phyloP scores from a whole-genome alignment of 2,797 vertebrate genomes.

The Pipistrellus kuhlii region DNA sequence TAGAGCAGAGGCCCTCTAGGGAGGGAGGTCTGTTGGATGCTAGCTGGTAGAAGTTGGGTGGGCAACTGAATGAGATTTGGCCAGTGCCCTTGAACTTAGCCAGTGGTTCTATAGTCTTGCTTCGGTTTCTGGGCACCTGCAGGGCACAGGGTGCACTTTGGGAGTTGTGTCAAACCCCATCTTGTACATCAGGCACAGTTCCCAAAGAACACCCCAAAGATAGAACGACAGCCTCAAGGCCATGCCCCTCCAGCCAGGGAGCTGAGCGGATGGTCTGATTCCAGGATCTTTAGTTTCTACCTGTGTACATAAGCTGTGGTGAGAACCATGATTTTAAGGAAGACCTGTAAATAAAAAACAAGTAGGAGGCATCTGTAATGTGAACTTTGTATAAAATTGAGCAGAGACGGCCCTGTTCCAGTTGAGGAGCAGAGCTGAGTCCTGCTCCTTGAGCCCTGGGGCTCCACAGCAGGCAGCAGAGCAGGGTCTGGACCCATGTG shows the following conservation, averaged over 20 bases:
- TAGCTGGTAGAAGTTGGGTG: not conserved
- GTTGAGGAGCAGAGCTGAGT: not conserved
- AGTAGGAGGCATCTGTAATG: rapidly evolving
- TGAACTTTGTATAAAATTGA: not conserved
- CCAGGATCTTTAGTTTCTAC: not conserved
- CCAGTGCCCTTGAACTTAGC: not conserved
- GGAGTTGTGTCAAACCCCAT: too few species aligned
- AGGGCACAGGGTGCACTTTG: not conserved
- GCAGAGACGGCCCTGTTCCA: not conserved
- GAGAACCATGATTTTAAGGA: rapidly evolving
- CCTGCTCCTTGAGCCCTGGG: not conserved
- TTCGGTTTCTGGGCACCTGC: not conserved
- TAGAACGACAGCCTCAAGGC: too few species aligned
- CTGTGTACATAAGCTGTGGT: not conserved
- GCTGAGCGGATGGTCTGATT: rapidly evolving
- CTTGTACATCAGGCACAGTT: not conserved
- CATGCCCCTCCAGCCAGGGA: not conserved
- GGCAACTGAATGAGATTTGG: not conserved
- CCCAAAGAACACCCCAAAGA: not conserved
- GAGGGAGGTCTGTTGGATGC: not conserved
- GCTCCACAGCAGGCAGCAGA: rapidly evolving
- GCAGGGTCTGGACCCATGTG: not conserved
- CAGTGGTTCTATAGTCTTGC: not conserved
- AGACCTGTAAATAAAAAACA: not conserved
- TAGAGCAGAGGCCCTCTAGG: rapidly evolving